Percentiles rank a stretch among this genome's conserved stretches.
These are phyloP conservation scores for Equus przewalskii DNA, from an alignment of 2,113 vertebrate genomes.

Conservation along the genomic window DNA sequence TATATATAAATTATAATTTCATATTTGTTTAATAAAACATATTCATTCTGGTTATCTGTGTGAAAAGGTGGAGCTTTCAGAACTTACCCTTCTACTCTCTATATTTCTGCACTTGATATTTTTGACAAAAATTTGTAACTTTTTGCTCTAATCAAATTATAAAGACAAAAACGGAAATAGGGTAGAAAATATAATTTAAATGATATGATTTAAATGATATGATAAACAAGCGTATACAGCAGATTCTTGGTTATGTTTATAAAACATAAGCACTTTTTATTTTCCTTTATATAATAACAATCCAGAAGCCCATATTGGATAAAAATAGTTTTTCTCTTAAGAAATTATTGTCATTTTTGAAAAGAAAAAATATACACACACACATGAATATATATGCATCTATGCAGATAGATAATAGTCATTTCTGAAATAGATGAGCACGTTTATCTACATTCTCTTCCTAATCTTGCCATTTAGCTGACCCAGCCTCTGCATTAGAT, in stretches of 20 bases:
- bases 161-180: background rate
- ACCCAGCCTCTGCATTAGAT: background rate
- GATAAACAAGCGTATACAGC: background rate
- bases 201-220: background rate
- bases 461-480: background rate
- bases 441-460: background rate
- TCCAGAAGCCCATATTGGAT: background rate
- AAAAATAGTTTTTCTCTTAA: background rate
- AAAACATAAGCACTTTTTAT: background rate
- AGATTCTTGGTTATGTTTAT: background rate
- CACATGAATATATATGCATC: rapidly evolving
- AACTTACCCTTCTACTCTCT: background rate
- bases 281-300: background rate
- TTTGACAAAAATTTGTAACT: background rate
- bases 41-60: background rate
- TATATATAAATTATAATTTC: background rate
- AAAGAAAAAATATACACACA: background rate
- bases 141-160: background rate
- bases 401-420: background rate
- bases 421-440: background rate
- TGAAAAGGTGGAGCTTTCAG: rapidly evolving
- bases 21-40: background rate
- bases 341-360: background rate
- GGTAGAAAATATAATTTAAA: background rate
- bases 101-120: background rate